Conservation (phyloP, 2,888 invertebrate species). For the Ormyrus nitidulus region DNA sequence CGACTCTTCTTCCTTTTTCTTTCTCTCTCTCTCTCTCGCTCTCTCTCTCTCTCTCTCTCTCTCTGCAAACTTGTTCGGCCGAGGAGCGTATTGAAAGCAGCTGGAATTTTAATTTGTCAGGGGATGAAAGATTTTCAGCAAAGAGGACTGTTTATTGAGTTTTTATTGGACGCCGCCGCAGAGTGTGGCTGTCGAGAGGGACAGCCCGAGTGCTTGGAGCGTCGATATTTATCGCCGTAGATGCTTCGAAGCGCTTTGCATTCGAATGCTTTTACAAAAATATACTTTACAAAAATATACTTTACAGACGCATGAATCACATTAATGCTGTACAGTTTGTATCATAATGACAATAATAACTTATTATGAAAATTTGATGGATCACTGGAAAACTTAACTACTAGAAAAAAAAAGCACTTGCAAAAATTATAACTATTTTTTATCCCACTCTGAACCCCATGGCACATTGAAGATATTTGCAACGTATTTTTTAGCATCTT, state of each 20-base stretch:
- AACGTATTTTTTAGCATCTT: slow-evolving; percentile 77
- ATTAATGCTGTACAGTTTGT: not conserved
- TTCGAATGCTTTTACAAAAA: slow-evolving; percentile 11
- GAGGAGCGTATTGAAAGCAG: slow-evolving; percentile 34
- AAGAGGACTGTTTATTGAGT: slow-evolving; percentile 54
- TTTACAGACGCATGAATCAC: slow-evolving; percentile 43
- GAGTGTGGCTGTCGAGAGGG: not conserved
- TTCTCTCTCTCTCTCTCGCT: not conserved
- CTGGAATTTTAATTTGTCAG: slow-evolving; percentile 59
- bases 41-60: not conserved
- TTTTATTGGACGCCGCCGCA: slow-evolving; percentile 43
- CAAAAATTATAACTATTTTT: slow-evolving; percentile 9
- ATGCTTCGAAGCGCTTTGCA: slow-evolving; percentile 11
- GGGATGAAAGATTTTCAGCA: slow-evolving; percentile 57
- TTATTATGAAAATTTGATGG: too few species aligned
- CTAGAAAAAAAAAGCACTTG: slow-evolving; percentile 1
- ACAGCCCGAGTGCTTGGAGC: slow-evolving; percentile 5
- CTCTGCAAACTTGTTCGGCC: slow-evolving; percentile 50
- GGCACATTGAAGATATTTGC: slow-evolving; percentile 75
- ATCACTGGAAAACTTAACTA: not conserved
- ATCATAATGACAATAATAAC: not conserved
- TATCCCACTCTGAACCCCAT: slow-evolving; percentile 8
- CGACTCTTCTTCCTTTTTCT: slow-evolving; percentile 8
- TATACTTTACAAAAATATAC: slow-evolving; percentile 31
- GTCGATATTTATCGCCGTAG: slow-evolving; percentile 46